phyloP scores from a whole-genome alignment of 2,888 invertebrate genomes.

The Terebella lapidaria region DNA sequence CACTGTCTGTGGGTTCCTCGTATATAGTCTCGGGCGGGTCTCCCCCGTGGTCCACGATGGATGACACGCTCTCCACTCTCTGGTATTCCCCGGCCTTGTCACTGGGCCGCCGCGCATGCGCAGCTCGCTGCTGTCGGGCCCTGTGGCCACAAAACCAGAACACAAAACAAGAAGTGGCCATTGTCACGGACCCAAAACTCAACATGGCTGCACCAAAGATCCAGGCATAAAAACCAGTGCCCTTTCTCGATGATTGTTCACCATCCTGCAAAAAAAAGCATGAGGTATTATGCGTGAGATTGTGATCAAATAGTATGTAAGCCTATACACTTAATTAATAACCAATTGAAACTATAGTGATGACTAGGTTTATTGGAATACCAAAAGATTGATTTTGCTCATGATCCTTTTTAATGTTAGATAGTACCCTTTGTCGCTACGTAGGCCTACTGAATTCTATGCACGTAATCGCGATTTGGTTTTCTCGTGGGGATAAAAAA shows the following conservation, averaged over 20 bases:
- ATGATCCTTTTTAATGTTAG: no score
- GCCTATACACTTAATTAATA: no score
- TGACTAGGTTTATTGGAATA: no score
- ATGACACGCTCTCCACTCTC: slow-evolving; percentile 25
- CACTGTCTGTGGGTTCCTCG: slow-evolving; percentile 2
- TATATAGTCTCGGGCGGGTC: neutral
- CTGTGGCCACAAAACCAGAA: slow-evolving; percentile 24
- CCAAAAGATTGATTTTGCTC: no score
- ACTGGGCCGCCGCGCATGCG: slow-evolving; percentile 1
- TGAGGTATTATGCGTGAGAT: no score
- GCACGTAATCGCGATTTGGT: no score
- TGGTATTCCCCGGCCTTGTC: slow-evolving; percentile 23
- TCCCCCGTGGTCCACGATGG: slow-evolving; percentile 17
- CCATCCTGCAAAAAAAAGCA: neutral
- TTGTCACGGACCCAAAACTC: slow-evolving; percentile 15
- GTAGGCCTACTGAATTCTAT: no score
- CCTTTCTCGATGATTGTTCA: neutral
- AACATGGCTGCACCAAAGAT: slow-evolving; percentile 24
- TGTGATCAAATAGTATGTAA: no score
- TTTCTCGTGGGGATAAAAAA: no score
- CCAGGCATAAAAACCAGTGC: slow-evolving; percentile 23
- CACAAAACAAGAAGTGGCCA: slow-evolving; percentile 17
- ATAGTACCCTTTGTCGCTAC: no score
- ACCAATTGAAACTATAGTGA: no score
- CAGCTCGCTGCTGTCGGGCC: slow-evolving; percentile 6